A percentile compares a stretch with the other conserved stretches of the same genome.
These are phyloP conservation scores for Bacillus rossius DNA, from an alignment of 1,140 invertebrate genomes.

Conservation along the genomic window DNA sequence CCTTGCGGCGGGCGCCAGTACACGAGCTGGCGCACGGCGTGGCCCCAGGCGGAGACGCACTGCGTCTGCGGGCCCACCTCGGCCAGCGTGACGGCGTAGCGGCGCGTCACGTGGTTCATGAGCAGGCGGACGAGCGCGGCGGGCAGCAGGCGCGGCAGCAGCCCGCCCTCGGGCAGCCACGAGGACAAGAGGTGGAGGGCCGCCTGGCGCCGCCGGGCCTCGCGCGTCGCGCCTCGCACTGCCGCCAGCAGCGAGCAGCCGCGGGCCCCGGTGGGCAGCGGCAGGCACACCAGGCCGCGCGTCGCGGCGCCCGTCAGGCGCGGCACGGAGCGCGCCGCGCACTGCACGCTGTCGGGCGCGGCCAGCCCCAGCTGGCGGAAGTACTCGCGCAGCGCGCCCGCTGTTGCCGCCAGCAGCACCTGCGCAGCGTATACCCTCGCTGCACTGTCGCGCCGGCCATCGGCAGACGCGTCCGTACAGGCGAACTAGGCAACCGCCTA, in stretches of 20 bases:
- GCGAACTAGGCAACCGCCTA: no score
- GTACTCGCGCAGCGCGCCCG: slow-evolving; percentile 56
- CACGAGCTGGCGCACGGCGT: slow-evolving; percentile 58
- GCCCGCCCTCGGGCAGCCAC: slow-evolving; percentile 57
- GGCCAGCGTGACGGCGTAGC: slow-evolving; percentile 15
- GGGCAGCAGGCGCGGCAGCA: slow-evolving; percentile 61
- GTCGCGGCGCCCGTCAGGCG: slow-evolving; percentile 32
- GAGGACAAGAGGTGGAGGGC: slow-evolving; percentile 61
- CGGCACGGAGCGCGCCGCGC: background rate
- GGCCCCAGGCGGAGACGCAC: slow-evolving; percentile 50
- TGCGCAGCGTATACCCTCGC: slow-evolving; percentile 38
- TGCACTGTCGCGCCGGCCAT: no score
- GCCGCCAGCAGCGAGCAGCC: slow-evolving; percentile 23
- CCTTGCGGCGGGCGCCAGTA: slow-evolving; percentile 75
- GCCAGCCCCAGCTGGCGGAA: slow-evolving; percentile 47
- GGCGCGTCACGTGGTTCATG: slow-evolving; percentile 60
- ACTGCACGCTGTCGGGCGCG: slow-evolving; percentile 41
- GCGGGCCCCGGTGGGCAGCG: slow-evolving; percentile 48
- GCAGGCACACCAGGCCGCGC: slow-evolving; percentile 51
- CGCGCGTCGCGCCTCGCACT: slow-evolving; percentile 36
- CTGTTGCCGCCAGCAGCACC: slow-evolving; percentile 55
- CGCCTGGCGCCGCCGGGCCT: slow-evolving; percentile 55
- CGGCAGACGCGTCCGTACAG: no score
- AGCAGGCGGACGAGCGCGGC: slow-evolving; percentile 57
- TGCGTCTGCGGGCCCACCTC: background rate